phyloP scores from a whole-genome alignment of 2,797 vertebrate genomes.

The Manis pentadactyla region DNA sequence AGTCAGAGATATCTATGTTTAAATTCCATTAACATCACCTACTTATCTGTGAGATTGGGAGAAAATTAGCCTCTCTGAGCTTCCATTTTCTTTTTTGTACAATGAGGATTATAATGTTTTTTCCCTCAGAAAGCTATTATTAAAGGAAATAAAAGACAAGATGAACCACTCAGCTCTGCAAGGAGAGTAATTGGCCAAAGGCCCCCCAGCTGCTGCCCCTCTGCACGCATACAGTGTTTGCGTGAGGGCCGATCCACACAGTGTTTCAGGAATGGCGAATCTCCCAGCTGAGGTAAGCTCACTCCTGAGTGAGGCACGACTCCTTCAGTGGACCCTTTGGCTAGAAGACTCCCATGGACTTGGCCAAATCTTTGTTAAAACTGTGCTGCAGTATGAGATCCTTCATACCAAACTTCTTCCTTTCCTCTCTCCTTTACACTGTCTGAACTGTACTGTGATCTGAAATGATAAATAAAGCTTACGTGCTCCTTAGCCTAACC shows the following conservation, averaged over 20 bases:
- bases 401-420: not conserved
- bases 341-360: not conserved
- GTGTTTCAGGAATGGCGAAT: not conserved
- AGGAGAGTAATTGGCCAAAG: not conserved
- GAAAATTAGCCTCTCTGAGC: not conserved
- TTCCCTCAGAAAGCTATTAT: not conserved
- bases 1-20: not conserved
- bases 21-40: not conserved
- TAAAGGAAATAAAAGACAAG: not conserved
- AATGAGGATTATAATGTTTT: not conserved
- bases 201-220: not conserved
- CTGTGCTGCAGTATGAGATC: not conserved
- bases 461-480: not conserved
- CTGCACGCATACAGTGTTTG: not conserved
- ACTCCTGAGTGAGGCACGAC: not conserved
- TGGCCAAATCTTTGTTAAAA: not conserved
- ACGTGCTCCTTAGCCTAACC: not conserved
- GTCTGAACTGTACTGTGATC: too few species aligned
- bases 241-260: not conserved
- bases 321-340: not conserved
- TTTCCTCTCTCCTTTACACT: not conserved
- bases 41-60: not conserved
- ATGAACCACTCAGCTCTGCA: not conserved
- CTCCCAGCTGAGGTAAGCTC: not conserved
- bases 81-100: not conserved